These are phyloP conservation scores for Gastracanthus pulcherrimus DNA, from an alignment of 2,888 invertebrate genomes.

Conservation along the genomic window DNA sequence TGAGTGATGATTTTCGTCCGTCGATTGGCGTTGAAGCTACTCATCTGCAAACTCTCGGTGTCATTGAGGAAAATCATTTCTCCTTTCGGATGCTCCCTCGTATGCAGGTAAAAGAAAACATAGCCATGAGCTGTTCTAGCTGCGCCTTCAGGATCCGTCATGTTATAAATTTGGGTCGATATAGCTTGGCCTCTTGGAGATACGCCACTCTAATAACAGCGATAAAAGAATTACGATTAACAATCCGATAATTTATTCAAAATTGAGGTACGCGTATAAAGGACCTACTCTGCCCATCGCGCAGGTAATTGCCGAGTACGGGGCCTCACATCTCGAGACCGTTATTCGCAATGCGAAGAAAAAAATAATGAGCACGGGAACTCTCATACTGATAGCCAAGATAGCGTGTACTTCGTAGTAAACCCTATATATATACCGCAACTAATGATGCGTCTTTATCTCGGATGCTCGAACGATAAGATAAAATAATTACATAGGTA, in stretches of 20 bases:
- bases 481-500: conserved; percentile 33
- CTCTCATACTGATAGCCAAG: conserved; percentile 31
- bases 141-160: not conserved
- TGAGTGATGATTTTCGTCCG: conserved; percentile 70
- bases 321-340: not conserved
- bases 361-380: not conserved
- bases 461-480: conserved; percentile 23
- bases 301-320: conserved; percentile 31
- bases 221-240: not conserved
- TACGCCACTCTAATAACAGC: not conserved
- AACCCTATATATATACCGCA: conserved; percentile 40
- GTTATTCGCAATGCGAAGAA: conserved; percentile 17
- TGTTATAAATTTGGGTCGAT: not conserved
- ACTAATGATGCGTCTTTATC: conserved; percentile 40
- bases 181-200: not conserved
- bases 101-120: conserved; percentile 67
- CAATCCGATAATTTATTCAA: not conserved
- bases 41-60: conserved; percentile 55
- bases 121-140: conserved; percentile 1
- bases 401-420: not conserved
- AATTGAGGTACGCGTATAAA: not conserved
- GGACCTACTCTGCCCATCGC: conserved; percentile 36
- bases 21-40: conserved; percentile 63
- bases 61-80: conserved; percentile 62
- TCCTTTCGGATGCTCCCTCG: conserved; percentile 55